These are phyloP conservation scores for Heliconius ismenius DNA, from an alignment of 2,888 invertebrate genomes.

Conservation along the genomic window DNA sequence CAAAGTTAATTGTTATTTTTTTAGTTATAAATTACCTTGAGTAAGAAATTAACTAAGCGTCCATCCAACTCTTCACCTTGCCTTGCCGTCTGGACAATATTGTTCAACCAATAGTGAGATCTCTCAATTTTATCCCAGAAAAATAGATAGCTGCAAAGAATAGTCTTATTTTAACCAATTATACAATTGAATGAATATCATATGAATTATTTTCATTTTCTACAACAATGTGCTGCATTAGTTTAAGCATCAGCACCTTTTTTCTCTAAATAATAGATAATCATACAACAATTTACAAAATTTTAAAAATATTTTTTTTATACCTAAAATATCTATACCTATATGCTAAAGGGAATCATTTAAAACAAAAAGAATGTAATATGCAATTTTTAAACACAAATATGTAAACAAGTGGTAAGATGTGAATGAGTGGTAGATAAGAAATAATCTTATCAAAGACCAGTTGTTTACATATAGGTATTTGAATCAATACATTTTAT, in stretches of 20 bases:
- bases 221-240: too few species aligned
- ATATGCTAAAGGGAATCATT: neutral
- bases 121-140: constrained; percentile 97
- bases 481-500: neutral
- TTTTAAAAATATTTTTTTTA: too few species aligned
- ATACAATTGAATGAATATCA: too few species aligned
- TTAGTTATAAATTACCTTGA: constrained; percentile 74
- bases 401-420: neutral
- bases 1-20: neutral
- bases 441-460: neutral
- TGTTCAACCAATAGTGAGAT: constrained; percentile 92
- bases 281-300: neutral
- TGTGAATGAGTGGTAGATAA: neutral
- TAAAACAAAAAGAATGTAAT: neutral
- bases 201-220: too few species aligned
- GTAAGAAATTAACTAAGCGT: constrained; percentile 88
- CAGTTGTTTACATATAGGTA: too few species aligned
- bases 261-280: too few species aligned
- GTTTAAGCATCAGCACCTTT: too few species aligned
- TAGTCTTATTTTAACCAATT: neutral
- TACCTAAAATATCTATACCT: neutral
- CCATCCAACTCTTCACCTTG: constrained; percentile 89
- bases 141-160: constrained; percentile 85
- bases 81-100: constrained; percentile 88
- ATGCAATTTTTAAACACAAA: neutral